Conservation (phyloP, 1,140 invertebrate genomes). For the Streblospio benedicti region DNA sequence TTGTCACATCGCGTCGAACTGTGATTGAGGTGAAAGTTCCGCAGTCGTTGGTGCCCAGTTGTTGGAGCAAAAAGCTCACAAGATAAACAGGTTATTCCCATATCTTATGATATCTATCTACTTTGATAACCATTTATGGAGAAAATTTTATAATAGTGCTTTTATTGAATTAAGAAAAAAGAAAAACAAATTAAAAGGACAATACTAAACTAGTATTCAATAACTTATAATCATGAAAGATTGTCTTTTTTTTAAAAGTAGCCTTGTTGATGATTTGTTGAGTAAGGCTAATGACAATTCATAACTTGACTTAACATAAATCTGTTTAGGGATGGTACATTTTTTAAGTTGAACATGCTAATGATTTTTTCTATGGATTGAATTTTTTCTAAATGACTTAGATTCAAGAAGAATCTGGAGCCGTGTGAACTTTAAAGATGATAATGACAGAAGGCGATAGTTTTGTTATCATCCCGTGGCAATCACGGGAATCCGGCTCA, state of each 20-base stretch:
- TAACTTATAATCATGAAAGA: too few species aligned
- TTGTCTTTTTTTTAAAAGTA: too few species aligned
- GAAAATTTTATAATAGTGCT: not conserved
- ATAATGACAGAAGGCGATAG: constrained; percentile 43
- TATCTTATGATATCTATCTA: not conserved
- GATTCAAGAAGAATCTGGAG: constrained; percentile 61
- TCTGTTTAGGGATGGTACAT: too few species aligned
- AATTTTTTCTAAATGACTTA: too few species aligned
- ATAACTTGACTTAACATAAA: too few species aligned
- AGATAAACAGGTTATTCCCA: constrained; percentile 33
- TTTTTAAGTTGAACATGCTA: too few species aligned
- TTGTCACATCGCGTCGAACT: constrained; percentile 31
- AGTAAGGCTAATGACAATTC: too few species aligned
- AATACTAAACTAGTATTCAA: too few species aligned
- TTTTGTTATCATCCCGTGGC: constrained; percentile 61
- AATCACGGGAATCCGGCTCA: constrained; percentile 54
- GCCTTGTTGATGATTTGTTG: too few species aligned
- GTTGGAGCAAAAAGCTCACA: constrained; percentile 34
- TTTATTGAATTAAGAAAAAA: too few species aligned
- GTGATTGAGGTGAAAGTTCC: constrained; percentile 37
- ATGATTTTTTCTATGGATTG: too few species aligned
- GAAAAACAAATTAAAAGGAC: too few species aligned
- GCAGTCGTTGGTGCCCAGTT: constrained; percentile 27
- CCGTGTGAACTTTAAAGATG: constrained; percentile 58
- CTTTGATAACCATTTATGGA: not conserved